Conservation (phyloP, 2,888 invertebrate genomes). For the Lasioglossum zephyrum region DNA sequence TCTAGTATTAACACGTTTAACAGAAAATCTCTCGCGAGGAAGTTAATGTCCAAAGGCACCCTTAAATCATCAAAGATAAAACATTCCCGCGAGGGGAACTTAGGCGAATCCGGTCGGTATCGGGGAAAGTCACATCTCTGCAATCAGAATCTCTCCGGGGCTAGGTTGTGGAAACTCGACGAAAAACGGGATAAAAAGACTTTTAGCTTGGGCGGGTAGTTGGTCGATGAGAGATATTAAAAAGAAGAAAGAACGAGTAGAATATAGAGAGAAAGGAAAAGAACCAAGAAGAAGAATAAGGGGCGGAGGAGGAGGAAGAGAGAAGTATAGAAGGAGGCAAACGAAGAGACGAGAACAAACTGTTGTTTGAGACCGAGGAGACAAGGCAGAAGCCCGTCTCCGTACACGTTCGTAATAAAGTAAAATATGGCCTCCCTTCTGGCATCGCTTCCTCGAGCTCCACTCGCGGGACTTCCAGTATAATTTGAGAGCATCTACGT, state of each 20-base stretch:
- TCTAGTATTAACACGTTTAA: not conserved
- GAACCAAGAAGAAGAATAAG: not conserved
- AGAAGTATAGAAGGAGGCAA: not conserved
- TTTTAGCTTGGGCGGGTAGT: not conserved
- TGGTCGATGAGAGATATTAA: conserved; percentile 23
- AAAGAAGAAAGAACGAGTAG: conserved; percentile 16
- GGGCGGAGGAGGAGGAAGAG: not conserved
- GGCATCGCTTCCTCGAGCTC: conserved; percentile 49
- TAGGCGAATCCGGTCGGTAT: not conserved
- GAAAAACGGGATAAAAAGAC: not conserved
- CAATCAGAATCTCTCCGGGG: conserved; percentile 27
- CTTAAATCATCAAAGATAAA: conserved; percentile 35
- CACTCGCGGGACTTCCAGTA: conserved; percentile 46
- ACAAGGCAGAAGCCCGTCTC: conserved; percentile 14
- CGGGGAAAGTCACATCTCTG: conserved; percentile 14
- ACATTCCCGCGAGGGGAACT: conserved; percentile 7
- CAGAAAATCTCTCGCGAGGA: not conserved
- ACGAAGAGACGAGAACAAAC: conserved; percentile 9
- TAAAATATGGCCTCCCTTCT: conserved; percentile 45
- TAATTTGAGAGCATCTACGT: conserved; percentile 61
- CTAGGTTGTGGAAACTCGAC: not conserved
- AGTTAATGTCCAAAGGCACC: not conserved
- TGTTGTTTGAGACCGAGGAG: conserved; percentile 35
- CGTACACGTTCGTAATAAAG: conserved; percentile 53
- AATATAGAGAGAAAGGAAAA: not conserved